Conservation (phyloP, 2,113 vertebrate genomes). For the Haplotaxodon microlepis region DNA sequence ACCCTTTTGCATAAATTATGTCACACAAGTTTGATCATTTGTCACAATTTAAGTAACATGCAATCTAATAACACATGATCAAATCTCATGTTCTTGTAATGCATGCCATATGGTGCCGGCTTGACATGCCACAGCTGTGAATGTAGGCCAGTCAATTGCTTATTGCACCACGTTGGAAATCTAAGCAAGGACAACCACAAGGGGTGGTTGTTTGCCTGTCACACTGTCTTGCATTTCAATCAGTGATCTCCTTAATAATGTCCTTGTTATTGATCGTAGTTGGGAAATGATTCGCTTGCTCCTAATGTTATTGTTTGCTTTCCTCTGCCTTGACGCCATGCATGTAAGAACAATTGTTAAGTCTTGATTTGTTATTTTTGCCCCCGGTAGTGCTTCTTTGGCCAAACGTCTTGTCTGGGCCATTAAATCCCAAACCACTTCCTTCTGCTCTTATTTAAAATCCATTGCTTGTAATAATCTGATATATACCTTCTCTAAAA, state of each 20-base stretch:
- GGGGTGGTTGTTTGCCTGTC: constrained; percentile 26
- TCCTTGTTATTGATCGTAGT: constrained; percentile 23
- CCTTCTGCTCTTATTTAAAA: background rate
- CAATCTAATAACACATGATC: constrained; percentile 18
- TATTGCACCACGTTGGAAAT: constrained; percentile 21
- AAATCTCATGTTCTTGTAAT: constrained; percentile 10
- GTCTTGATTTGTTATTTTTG: background rate
- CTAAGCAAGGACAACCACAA: constrained; percentile 24
- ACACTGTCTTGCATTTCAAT: constrained; percentile 34
- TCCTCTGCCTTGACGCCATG: background rate
- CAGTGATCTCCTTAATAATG: constrained; percentile 25
- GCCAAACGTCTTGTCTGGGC: background rate
- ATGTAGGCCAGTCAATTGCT: constrained; percentile 23
- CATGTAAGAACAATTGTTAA: background rate
- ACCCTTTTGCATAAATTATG: background rate
- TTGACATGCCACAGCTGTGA: constrained; percentile 25
- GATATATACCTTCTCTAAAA: background rate
- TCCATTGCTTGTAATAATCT: background rate
- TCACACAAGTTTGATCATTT: background rate
- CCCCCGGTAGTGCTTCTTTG: background rate
- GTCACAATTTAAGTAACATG: background rate
- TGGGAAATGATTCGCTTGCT: background rate
- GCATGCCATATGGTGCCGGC: constrained; percentile 16
- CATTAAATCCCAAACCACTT: background rate
- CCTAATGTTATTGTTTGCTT: background rate